These are phyloP conservation scores for Cancer borealis DNA, from an alignment of 2,888 invertebrate species.

Conservation along the genomic window DNA sequence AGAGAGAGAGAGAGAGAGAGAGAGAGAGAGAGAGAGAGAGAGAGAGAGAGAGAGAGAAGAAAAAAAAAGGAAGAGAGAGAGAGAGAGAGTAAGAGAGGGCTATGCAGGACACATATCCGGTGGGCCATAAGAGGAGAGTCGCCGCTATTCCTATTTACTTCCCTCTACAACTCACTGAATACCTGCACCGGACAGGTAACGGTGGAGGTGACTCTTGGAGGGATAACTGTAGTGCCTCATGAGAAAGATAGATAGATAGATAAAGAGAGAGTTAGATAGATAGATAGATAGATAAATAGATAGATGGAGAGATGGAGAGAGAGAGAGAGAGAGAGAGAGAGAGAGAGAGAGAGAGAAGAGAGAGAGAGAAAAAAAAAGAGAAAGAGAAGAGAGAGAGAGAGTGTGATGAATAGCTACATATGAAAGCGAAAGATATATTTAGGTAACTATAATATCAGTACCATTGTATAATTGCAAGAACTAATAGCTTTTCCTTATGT, in stretches of 20 bases:
- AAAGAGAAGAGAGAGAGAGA: slow-evolving; percentile 25
- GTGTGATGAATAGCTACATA: not conserved
- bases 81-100: not conserved
- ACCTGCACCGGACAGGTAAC: slow-evolving; percentile 8
- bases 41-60: slow-evolving; percentile 36
- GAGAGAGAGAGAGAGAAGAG: not conserved
- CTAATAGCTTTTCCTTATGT: no score
- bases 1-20: not conserved
- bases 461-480: no score
- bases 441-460: no score
- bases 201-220: not conserved
- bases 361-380: not conserved
- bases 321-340: not conserved
- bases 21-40: not conserved
- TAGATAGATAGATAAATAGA: not conserved
- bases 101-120: slow-evolving; percentile 7
- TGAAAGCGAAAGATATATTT: no score
- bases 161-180: not conserved
- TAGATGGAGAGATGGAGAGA: not conserved
- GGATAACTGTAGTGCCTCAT: not conserved
- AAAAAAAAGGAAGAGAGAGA: not conserved
- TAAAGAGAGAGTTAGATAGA: not conserved
- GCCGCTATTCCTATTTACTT: not conserved
- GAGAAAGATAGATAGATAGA: no score
- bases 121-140: not conserved